Evolutionary conservation across 2,888 invertebrate species (phyloP).

Genomic region (Baronia brevicornis): DNA sequence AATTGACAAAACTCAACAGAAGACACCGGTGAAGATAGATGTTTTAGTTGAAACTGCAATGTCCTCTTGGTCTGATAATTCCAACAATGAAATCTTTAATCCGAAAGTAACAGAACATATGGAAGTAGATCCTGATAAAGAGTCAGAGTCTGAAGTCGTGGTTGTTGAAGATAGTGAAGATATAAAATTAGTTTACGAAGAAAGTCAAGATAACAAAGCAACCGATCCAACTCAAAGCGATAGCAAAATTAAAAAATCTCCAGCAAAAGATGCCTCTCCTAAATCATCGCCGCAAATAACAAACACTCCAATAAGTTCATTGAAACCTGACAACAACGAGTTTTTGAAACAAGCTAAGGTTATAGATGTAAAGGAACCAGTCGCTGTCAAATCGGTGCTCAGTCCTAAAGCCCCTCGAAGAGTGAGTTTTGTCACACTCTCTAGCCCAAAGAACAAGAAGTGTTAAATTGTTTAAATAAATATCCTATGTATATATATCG

Average conservation of each 20-base stretch:
- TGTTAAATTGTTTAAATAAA: constrained; percentile 18
- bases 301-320: constrained; percentile 13
- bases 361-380: constrained; percentile 43
- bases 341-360: constrained; percentile 56
- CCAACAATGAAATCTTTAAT: constrained; percentile 52
- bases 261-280: constrained; percentile 15
- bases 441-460: constrained; percentile 84
- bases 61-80: constrained; percentile 69
- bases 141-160: constrained; percentile 17
- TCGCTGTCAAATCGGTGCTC: constrained; percentile 28
- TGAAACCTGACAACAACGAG: constrained; percentile 19
- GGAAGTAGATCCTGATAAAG: constrained; percentile 22
- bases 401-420: constrained; percentile 78
- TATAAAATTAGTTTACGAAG: constrained; percentile 71
- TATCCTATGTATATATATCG: background rate
- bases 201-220: constrained; percentile 40
- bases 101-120: constrained; percentile 28
- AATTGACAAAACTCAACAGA: constrained; percentile 29
- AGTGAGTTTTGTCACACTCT: constrained; percentile 84
- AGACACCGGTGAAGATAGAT: constrained; percentile 59
- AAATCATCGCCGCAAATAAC: constrained; percentile 16
- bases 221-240: constrained; percentile 13
- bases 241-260: constrained; percentile 16
- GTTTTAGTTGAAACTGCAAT: constrained; percentile 61
- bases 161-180: constrained; percentile 66